Evolutionary conservation across 2,888 invertebrate species (phyloP).

Genomic region (Dioctria linearis): DNA sequence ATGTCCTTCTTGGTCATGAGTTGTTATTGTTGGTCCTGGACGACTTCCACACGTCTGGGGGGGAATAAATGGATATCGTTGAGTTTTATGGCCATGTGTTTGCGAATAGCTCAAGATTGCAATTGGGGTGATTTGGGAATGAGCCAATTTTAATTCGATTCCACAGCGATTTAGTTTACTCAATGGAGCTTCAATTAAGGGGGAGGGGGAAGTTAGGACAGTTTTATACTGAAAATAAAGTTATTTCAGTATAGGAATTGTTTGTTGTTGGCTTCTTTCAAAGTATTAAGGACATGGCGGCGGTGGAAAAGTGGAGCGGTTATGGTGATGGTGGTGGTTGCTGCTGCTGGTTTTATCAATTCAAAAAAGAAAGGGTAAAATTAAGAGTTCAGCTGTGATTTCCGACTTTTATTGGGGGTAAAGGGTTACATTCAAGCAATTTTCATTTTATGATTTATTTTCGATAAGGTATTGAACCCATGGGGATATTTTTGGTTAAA

Average conservation of each 20-base stretch:
- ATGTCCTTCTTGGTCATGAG: slow-evolving; percentile 54
- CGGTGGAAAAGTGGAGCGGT: no score
- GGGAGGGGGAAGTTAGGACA: background rate
- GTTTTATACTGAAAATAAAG: slow-evolving; percentile 9
- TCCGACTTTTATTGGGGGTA: slow-evolving; percentile 46
- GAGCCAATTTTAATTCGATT: slow-evolving; percentile 59
- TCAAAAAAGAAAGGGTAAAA: background rate
- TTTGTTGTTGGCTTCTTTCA: background rate
- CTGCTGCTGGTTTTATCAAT: slow-evolving; percentile 13
- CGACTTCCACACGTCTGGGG: slow-evolving; percentile 23
- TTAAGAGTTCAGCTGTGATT: slow-evolving; percentile 43
- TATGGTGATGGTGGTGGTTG: slow-evolving; percentile 10
- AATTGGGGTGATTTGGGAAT: slow-evolving; percentile 55
- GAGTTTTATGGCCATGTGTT: slow-evolving; percentile 57
- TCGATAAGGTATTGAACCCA: slow-evolving; percentile 49
- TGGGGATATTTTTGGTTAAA: slow-evolving; percentile 17
- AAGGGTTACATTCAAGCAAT: slow-evolving; percentile 26
- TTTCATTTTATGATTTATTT: slow-evolving; percentile 54
- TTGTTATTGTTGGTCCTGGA: slow-evolving; percentile 43
- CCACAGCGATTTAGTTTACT: slow-evolving; percentile 55
- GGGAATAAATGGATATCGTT: slow-evolving; percentile 50
- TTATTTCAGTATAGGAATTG: slow-evolving; percentile 6
- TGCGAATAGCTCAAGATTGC: slow-evolving; percentile 48
- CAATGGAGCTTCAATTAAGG: slow-evolving; percentile 24
- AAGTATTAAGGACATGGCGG: background rate